Conservation (phyloP, 2,888 invertebrate species). For the Dascillus cervinus region DNA sequence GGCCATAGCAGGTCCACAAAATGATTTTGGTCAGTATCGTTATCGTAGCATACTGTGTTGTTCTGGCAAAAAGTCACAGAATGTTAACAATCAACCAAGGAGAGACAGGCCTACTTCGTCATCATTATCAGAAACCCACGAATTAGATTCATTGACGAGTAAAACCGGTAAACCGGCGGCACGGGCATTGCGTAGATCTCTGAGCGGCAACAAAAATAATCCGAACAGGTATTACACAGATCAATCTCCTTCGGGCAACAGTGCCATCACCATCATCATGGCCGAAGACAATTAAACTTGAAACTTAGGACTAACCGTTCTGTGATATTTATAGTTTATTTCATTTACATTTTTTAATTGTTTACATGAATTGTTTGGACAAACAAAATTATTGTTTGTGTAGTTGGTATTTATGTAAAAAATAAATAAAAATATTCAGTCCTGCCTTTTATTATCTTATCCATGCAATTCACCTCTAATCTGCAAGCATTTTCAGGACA, state of each 20-base stretch:
- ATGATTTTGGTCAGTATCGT: slow-evolving; percentile 51
- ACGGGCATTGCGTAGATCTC: slow-evolving; percentile 24
- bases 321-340: slow-evolving; percentile 29
- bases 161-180: slow-evolving; percentile 22
- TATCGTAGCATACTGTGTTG: slow-evolving; percentile 32
- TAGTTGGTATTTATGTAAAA: neutral
- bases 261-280: slow-evolving; percentile 58
- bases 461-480: too few species aligned
- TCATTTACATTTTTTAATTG: slow-evolving; percentile 7
- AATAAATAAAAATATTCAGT: neutral
- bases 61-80: slow-evolving; percentile 17
- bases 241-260: slow-evolving; percentile 45
- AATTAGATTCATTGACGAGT: slow-evolving; percentile 45
- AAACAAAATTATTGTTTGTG: neutral
- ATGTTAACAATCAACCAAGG: slow-evolving; percentile 15
- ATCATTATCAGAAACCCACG: slow-evolving; percentile 46
- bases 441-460: neutral
- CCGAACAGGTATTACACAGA: slow-evolving; percentile 18
- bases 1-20: slow-evolving; percentile 62
- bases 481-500: too few species aligned
- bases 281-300: slow-evolving; percentile 47
- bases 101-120: slow-evolving; percentile 24
- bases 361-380: neutral
- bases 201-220: slow-evolving; percentile 27
- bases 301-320: slow-evolving; percentile 32